Evolutionary conservation across 2,113 vertebrate genomes (phyloP).

Genomic region (Nannospalax galili): DNA sequence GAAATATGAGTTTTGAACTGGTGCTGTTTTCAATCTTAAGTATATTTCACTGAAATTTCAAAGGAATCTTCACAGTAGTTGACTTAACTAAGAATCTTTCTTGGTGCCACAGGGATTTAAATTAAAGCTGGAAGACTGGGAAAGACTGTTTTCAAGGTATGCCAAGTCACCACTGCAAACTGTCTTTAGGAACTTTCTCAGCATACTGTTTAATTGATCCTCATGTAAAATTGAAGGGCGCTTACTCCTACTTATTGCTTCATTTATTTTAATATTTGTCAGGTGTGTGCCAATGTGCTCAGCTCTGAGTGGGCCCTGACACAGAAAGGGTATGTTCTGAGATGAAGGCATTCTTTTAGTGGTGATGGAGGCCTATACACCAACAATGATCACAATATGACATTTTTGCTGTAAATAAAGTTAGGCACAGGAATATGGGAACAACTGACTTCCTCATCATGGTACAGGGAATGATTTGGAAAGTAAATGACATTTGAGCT

Average conservation of each 20-base stretch:
- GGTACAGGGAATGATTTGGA: neutral
- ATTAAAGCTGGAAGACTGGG: conserved; percentile 45
- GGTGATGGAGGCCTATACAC: neutral
- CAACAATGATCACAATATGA: neutral
- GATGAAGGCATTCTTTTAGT: neutral
- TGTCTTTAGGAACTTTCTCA: neutral
- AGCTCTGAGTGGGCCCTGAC: too few relatives aligned
- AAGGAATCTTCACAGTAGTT: conserved; percentile 32
- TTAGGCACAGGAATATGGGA: neutral
- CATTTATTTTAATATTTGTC: neutral
- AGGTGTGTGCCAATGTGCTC: neutral
- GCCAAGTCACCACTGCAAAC: neutral
- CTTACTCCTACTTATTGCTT: neutral
- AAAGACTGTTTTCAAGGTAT: neutral
- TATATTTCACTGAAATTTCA: conserved; percentile 13
- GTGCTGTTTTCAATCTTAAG: neutral
- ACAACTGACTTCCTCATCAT: neutral
- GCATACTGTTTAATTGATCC: neutral
- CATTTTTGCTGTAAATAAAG: neutral
- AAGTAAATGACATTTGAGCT: neutral
- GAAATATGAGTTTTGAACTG: neutral
- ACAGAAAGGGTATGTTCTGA: neutral
- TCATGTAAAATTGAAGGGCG: neutral
- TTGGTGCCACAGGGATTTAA: conserved; percentile 57
- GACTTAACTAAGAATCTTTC: conserved; percentile 45